Percentiles rank a stretch among this genome's conserved stretches.
These are phyloP conservation scores for Vanessa cardui DNA, from an alignment of 2,888 invertebrate genomes.

Conservation along the genomic window DNA sequence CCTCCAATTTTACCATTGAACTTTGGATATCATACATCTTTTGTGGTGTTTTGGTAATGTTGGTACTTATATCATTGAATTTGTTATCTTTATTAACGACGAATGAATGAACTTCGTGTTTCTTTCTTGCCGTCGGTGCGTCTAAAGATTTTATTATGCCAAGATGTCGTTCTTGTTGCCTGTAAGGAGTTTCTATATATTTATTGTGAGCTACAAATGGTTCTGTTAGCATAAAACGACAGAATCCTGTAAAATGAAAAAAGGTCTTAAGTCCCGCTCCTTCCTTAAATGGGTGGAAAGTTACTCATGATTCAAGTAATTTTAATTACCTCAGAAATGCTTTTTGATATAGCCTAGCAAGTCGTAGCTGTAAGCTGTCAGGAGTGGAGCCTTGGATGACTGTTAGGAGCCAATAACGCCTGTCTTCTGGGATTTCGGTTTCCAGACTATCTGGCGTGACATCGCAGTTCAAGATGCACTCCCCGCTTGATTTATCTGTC, in stretches of 20 bases:
- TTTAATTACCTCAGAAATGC: constrained; percentile 88
- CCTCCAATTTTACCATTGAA: constrained; percentile 47
- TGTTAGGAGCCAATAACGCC: constrained; percentile 92
- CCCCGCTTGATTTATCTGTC: constrained; percentile 75
- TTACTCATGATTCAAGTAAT: background rate
- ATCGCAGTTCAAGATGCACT: constrained; percentile 80
- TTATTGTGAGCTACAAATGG: no score
- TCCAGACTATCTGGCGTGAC: constrained; percentile 73
- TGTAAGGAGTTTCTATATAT: constrained; percentile 53
- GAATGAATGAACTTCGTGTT: constrained; percentile 78
- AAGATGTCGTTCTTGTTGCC: constrained; percentile 91
- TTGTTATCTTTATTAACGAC: constrained; percentile 65
- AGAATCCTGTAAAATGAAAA: no score
- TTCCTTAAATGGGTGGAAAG: no score
- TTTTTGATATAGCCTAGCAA: constrained; percentile 90
- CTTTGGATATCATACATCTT: constrained; percentile 63
- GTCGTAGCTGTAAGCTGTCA: constrained; percentile 87
- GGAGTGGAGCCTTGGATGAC: constrained; percentile 85
- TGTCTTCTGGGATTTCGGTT: constrained; percentile 83
- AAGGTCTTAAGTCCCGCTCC: no score
- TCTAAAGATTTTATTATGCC: constrained; percentile 85
- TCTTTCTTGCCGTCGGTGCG: constrained; percentile 70
- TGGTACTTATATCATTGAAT: constrained; percentile 49
- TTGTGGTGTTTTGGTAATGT: constrained; percentile 55
- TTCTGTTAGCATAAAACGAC: no score